A percentile compares a stretch with the other conserved stretches of the same genome.
Conservation (phyloP, 2,888 invertebrate genomes). For the Hartigia nigra region DNA sequence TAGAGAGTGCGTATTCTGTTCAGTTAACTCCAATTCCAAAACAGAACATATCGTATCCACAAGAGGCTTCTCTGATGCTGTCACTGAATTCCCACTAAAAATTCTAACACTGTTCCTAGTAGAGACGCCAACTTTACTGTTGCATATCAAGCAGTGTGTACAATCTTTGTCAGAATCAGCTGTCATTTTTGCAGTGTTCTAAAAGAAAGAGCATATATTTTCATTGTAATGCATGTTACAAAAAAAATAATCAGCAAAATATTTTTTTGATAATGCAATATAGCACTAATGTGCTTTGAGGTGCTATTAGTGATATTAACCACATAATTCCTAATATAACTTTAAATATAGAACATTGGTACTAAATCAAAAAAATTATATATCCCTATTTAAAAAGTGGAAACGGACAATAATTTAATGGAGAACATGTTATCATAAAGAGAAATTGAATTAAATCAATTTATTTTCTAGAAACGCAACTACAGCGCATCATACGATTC, state of each 20-base stretch:
- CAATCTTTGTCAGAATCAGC: constrained; percentile 55
- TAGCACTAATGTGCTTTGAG: too few relatives aligned
- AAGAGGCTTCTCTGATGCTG: constrained; percentile 60
- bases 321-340: background rate
- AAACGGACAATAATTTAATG: too few relatives aligned
- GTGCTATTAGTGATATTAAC: too few relatives aligned
- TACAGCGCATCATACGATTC: too few relatives aligned
- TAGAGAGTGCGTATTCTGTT: constrained; percentile 69
- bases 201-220: constrained; percentile 12
- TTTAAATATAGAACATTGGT: background rate
- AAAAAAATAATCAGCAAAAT: too few relatives aligned
- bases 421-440: too few relatives aligned
- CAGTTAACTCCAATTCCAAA: constrained; percentile 67
- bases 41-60: constrained; percentile 66
- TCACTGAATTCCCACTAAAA: constrained; percentile 63
- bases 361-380: background rate
- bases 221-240: background rate
- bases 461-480: too few relatives aligned
- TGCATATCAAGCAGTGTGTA: constrained; percentile 73
- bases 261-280: too few relatives aligned
- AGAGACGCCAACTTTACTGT: constrained; percentile 69
- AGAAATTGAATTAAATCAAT: too few relatives aligned
- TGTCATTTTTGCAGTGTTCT: constrained; percentile 49
- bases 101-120: constrained; percentile 69
- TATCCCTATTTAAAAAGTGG: too few relatives aligned